Base-by-base conservation (phyloP, 2,888 invertebrate genomes). In the Dasypolia templi region DNA sequence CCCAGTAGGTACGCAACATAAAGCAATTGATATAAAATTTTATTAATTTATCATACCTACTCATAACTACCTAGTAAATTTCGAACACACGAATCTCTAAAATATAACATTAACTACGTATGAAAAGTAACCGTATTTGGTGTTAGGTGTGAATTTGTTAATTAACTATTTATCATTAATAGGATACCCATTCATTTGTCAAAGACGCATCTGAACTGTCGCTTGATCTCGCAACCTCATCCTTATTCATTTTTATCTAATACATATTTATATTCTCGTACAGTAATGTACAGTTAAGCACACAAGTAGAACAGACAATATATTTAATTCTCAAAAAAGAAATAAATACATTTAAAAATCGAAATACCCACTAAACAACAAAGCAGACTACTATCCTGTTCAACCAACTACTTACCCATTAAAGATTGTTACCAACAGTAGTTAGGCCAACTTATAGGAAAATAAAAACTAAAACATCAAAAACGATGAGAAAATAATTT, bases 401-500 rank as follows among this genome's bases (percentile, higher is more conserved):
- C 2, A 44, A 29, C 6, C 1, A 35, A 64, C 4, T 70, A 29
- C 0, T 7, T 4, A 17, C 9, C 14, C n/a, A n/a, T n/a, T n/a
- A n/a, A n/a, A n/a, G n/a, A n/a, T n/a, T n/a, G n/a, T n/a, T n/a
- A n/a, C n/a, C n/a, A n/a, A n/a, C n/a, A n/a, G n/a, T n/a, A n/a
- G n/a, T n/a, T n/a, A n/a, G n/a, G n/a, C n/a, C n/a, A 17, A 7
- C 26, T 22, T 9, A 12, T 9, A 5, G n/a, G 32, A 51, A 68
- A 72, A 56, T 46, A 69, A 44, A 65, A 26, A 17, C n/a, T n/a
- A 42, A 69, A 67, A 46, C 22, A 46, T 68, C 29, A 72, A 72
- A 88, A 87, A 85, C 83, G 87, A 79, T 87, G 78, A 85, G 84
- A 86, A 84, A 86, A 89, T 87, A 87, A 86, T 88, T 88, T 89